These are phyloP conservation scores for Ia io DNA, from an alignment of 2,113 vertebrate species.

Conservation along the genomic window DNA sequence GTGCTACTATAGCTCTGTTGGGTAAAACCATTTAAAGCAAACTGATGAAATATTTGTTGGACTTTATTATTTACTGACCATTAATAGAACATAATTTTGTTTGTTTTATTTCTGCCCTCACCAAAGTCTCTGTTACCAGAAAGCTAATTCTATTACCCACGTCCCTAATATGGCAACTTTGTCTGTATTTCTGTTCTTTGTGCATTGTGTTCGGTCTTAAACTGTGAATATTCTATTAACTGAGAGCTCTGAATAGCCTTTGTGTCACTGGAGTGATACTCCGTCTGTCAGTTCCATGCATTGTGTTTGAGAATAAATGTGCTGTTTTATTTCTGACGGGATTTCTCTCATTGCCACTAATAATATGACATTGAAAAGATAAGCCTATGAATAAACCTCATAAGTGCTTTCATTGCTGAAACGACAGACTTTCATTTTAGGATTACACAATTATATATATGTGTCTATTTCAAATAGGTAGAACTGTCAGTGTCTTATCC, in stretches of 20 bases:
- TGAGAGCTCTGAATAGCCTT: conserved; percentile 24
- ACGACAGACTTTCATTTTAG: background rate
- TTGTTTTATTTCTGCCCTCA: background rate
- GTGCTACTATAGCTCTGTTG: background rate
- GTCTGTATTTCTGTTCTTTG: conserved; percentile 46
- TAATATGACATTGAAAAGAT: conserved; percentile 14
- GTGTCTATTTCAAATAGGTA: background rate
- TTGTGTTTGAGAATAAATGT: conserved; percentile 34
- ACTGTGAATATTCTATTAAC: conserved; percentile 35
- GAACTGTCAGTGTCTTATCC: background rate
- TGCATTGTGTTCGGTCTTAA: conserved; percentile 54
- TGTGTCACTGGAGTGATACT: conserved; percentile 39
- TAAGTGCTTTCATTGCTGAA: background rate
- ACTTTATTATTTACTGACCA: background rate
- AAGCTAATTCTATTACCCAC: background rate
- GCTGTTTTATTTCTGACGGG: conserved; percentile 24
- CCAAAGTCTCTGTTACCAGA: background rate
- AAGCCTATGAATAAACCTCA: background rate
- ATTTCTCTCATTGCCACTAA: background rate
- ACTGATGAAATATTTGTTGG: background rate
- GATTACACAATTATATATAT: background rate
- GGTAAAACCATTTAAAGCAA: background rate
- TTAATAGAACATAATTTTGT: background rate
- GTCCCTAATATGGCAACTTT: background rate
- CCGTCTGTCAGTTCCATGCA: background rate